Conservation (phyloP, 2,113 vertebrate genomes). For the Strix uralensis region DNA sequence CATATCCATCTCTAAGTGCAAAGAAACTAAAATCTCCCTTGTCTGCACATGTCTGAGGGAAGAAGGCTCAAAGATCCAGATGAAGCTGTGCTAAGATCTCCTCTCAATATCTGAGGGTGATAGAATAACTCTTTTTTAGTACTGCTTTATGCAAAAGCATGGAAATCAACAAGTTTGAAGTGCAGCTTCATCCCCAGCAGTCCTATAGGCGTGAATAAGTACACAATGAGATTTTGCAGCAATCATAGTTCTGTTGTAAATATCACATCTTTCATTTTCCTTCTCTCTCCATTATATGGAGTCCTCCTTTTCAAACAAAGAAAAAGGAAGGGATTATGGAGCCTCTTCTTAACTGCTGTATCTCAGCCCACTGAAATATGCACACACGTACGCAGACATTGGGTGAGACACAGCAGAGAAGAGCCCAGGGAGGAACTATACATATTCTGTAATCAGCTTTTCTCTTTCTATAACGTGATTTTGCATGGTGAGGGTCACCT, state of each 20-base stretch:
- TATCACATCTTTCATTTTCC: not conserved
- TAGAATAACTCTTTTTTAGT: not conserved
- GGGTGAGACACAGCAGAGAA: not conserved
- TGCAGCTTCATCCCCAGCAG: not conserved
- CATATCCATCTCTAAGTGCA: not conserved
- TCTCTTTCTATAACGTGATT: not conserved
- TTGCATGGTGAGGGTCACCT: not conserved
- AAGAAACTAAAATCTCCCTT: not conserved
- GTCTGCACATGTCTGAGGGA: not conserved
- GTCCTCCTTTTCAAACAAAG: not conserved
- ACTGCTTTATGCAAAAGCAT: not conserved
- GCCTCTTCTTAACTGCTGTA: not conserved
- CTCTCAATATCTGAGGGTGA: not conserved
- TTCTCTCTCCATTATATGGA: not conserved
- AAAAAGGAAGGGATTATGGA: not conserved
- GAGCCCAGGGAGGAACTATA: not conserved
- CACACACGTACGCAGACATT: rapidly evolving
- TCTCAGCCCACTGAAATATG: not conserved
- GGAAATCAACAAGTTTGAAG: not conserved
- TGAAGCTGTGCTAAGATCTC: not conserved
- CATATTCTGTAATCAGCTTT: not conserved
- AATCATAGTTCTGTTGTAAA: not conserved
- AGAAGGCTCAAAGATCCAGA: not conserved
- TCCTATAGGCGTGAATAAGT: not conserved
- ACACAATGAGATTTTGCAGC: not conserved